Conservation (phyloP, 1,140 invertebrate genomes). For the Pogonomyrmex californicus region DNA sequence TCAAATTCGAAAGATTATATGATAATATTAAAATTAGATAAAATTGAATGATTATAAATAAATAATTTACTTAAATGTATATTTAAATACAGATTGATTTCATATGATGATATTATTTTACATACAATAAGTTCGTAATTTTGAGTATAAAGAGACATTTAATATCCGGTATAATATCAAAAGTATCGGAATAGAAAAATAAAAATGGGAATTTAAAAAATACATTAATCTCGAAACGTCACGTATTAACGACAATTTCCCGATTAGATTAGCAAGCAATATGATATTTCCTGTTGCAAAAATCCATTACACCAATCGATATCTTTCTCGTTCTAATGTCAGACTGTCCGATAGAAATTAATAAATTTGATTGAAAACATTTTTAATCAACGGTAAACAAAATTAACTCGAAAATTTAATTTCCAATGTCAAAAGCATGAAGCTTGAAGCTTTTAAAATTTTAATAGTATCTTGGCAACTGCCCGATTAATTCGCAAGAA, state of each 20-base stretch:
- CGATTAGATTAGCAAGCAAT: not conserved
- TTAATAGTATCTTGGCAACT: slow-evolving; percentile 44
- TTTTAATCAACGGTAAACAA: slow-evolving; percentile 3
- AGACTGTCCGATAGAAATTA: not conserved
- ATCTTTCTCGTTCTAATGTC: not conserved
- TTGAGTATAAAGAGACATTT: not conserved
- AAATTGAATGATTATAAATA: not conserved
- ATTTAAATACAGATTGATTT: not conserved
- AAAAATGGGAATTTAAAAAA: not conserved
- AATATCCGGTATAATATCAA: not conserved
- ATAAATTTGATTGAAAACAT: slow-evolving; percentile 26
- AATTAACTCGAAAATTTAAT: slow-evolving; percentile 33
- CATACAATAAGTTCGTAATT: not conserved
- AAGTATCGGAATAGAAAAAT: not conserved
- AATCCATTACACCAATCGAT: not conserved
- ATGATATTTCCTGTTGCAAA: not conserved
- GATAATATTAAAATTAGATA: slow-evolving; percentile 14
- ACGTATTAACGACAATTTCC: not conserved
- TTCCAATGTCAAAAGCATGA: not conserved
- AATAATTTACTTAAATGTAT: too few relatives aligned
- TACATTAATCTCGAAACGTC: not conserved
- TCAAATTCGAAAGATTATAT: slow-evolving; percentile 4
- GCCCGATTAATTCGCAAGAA: slow-evolving; percentile 58
- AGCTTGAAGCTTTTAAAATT: slow-evolving; percentile 31
- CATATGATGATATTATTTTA: not conserved